phyloP scores from a whole-genome alignment of 2,113 vertebrate species.

The Turnix velox region DNA sequence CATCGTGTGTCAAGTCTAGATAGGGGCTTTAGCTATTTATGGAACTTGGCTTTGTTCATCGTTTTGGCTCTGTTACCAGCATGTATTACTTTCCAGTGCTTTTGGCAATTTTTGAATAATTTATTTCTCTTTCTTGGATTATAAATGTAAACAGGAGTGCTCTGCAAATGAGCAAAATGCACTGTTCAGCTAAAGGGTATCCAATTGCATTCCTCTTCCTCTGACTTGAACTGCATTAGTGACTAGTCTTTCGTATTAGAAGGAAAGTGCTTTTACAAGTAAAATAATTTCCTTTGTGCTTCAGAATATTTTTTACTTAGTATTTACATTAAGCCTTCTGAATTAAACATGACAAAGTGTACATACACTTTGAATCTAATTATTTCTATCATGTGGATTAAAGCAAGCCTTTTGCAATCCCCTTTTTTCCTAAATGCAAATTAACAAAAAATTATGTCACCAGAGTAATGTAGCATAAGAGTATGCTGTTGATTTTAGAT shows the following conservation, averaged over 20 bases:
- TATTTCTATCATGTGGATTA: background rate
- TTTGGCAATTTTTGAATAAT: background rate
- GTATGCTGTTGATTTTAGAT: background rate
- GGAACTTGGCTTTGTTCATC: background rate
- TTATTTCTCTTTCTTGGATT: background rate
- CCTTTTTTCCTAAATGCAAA: background rate
- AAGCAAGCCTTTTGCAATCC: background rate
- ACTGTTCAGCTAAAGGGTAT: background rate
- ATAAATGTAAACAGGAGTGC: background rate
- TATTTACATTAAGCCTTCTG: background rate
- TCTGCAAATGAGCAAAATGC: background rate
- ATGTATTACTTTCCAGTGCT: background rate
- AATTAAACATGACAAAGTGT: background rate
- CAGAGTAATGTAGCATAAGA: background rate
- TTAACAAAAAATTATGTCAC: background rate
- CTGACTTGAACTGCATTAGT: background rate
- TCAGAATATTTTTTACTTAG: background rate
- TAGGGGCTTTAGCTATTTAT: background rate
- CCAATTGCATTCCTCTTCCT: background rate
- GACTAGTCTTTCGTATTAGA: background rate
- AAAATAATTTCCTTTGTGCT: background rate
- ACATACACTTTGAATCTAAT: background rate
- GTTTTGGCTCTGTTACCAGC: background rate
- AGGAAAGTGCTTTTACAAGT: background rate
- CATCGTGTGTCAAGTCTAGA: background rate